Evolutionary conservation across 2,797 vertebrate species (phyloP).

Genomic region (Lepidocolaptes lacrymiger): DNA sequence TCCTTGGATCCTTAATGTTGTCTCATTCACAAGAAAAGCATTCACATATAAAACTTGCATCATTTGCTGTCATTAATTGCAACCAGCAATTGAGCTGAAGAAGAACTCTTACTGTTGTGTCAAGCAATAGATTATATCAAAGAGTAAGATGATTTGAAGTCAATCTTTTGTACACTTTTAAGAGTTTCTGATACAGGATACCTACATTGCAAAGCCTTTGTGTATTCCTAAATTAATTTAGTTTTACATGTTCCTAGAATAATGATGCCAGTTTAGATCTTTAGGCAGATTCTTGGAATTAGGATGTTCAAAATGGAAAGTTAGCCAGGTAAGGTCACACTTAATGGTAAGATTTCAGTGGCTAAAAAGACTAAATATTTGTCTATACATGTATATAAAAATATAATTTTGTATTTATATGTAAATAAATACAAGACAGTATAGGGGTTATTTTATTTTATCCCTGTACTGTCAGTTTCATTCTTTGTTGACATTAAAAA

Average conservation of each 20-base stretch:
- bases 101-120: neutral
- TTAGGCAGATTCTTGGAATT: neutral
- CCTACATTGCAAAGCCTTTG: neutral
- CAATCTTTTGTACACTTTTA: neutral
- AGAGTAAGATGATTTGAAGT: neutral
- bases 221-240: neutral
- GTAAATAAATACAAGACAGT: neutral
- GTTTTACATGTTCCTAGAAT: neutral
- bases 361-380: neutral
- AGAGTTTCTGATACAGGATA: neutral
- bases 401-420: neutral
- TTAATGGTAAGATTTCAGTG: neutral
- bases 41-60: neutral
- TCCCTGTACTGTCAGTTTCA: neutral
- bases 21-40: neutral
- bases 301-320: neutral
- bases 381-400: neutral
- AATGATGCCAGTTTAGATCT: neutral
- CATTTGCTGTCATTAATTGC: neutral
- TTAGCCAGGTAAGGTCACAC: neutral
- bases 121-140: neutral
- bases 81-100: neutral
- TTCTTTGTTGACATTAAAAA: neutral
- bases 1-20: neutral
- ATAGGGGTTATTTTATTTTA: neutral